A percentile compares a stretch with the other conserved stretches of the same genome.
These are phyloP conservation scores for Wasmannia auropunctata DNA, from an alignment of 1,140 invertebrate species.

Conservation along the genomic window DNA sequence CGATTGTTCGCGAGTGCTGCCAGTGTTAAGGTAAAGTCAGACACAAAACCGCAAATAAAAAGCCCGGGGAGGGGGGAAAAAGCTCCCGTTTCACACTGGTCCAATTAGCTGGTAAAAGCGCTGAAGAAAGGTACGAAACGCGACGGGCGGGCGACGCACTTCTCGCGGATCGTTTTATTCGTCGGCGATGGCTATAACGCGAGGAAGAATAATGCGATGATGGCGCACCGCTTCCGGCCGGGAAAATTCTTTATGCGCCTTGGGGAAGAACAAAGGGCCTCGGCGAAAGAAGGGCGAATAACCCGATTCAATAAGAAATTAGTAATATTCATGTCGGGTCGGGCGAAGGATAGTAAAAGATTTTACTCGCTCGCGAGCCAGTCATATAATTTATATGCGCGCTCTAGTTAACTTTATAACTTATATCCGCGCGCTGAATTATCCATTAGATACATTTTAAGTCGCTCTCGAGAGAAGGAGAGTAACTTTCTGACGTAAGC, in stretches of 20 bases:
- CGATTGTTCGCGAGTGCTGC: constrained; percentile 35
- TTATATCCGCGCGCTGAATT: constrained; percentile 56
- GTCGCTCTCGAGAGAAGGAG: constrained; percentile 42
- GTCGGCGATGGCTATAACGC: neutral
- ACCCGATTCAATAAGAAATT: constrained; percentile 57
- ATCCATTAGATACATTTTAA: constrained; percentile 70
- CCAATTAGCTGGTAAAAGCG: constrained; percentile 47
- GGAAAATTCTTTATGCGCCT: constrained; percentile 25
- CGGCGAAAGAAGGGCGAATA: neutral
- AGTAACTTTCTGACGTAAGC: constrained; percentile 56
- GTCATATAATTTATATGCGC: constrained; percentile 65
- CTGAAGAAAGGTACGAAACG: neutral
- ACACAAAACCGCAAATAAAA: constrained; percentile 38
- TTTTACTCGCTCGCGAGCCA: constrained; percentile 56
- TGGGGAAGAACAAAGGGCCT: constrained; percentile 31
- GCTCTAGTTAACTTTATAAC: constrained; percentile 68
- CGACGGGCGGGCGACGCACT: neutral
- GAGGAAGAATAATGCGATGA: constrained; percentile 37
- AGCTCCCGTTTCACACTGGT: constrained; percentile 12
- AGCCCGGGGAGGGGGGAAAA: neutral
- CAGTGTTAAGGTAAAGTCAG: constrained; percentile 2
- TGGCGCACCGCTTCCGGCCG: constrained; percentile 16
- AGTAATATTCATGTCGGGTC: constrained; percentile 64
- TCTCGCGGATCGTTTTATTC: constrained; percentile 24
- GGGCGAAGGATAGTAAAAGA: constrained; percentile 27